Evolutionary conservation across 2,797 vertebrate species (phyloP), one percentile per base, ranked within the genome.

Genomic region (Hyperoplus lanceolatus): DNA sequence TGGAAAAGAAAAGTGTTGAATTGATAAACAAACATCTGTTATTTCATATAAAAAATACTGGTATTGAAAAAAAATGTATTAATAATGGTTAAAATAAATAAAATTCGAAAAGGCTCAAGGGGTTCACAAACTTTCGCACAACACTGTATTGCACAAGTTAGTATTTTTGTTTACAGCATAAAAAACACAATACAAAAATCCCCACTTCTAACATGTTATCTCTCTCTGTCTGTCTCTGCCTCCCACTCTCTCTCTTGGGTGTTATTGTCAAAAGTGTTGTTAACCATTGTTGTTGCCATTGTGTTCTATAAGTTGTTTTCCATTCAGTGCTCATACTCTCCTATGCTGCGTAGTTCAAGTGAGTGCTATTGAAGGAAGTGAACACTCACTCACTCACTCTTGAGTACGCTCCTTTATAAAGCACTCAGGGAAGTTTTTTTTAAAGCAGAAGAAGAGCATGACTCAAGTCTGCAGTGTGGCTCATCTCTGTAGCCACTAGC

Each of bases 341-440:
- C 64, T 84, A 49, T 87, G 79, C 80, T 82, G 73, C 76, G 77
- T 63, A 73, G 70, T 85, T 88, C 80, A 81, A 89, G 85, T 80
- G 84, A 89, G 85, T 80, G 84, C 82, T 86, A 85, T 90, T 90
- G 86, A 92, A 90, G 77, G 84, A 82, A 90, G 90, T 85, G 62
- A 90, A 87, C 73, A 87, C 79, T 50, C 54, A 8, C 29, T 29
- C 29, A 75, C 8, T 11, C 81, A 29, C 29, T 29, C 29, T 29
- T 2, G 29, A 61, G 54, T 71, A 67, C 83, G 85, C 73, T 81
- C 53, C 59, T 78, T 86, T 74, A 83, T 66, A 58, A 84, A 87
- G 63, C 14, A 15, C 60, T 65, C 74, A 73, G 54, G 29, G 29
- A 73, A 73, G 73, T 79, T 57, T 82, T 85, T 85, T 80, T 84